Base-by-base conservation (phyloP, 2,888 invertebrate species). In the Sarcophaga rosellei region DNA sequence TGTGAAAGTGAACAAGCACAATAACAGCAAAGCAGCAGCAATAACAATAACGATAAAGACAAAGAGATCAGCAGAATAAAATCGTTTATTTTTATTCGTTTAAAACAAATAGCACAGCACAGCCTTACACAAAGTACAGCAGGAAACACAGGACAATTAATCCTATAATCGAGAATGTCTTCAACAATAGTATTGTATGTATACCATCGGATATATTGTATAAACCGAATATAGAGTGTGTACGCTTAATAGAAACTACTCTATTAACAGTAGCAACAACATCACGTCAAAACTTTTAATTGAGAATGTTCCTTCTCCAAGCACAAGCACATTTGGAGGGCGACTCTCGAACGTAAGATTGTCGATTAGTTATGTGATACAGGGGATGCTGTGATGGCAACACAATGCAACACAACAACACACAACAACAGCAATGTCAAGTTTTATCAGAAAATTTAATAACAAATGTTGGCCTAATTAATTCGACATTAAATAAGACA, bases 371-470 rank as follows among this genome's bases (percentile, higher is more conserved):
- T 57, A n/a, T 57, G 53, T 35, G 35, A 35, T 35, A 35, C 35
- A 35, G 8, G 8, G 8, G 8, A 35, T 10, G 35, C 35, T 35
- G 35, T 10, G 53, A 53, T 53, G 53, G 53, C 53, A 53, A 53
- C 53, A 53, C 12, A 15, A 53, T 2, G 2, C 15, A 35, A 35
- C 8, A 35, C 35, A 35, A 8, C 8, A 35, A 6, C 6, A 35
- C 35, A 35, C 35, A 35, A 35, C 35, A 35, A 2, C 35, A 35
- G n/a, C n/a, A 35, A 2, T 10, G 62, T 69, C 53, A 81, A 68
- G 81, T 74, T 81, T 74, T 62, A 74, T 62, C 35, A 74, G 53
- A 74, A 74, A 69, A 69, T 81, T 75, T 74, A 62, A 44, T 62
- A 62, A 62, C 1, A 69, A 62, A 62, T 69, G 69, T 59, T 81